Evolutionary conservation across 2,797 vertebrate species (phyloP).

Genomic region (Rhabdomys pumilio): DNA sequence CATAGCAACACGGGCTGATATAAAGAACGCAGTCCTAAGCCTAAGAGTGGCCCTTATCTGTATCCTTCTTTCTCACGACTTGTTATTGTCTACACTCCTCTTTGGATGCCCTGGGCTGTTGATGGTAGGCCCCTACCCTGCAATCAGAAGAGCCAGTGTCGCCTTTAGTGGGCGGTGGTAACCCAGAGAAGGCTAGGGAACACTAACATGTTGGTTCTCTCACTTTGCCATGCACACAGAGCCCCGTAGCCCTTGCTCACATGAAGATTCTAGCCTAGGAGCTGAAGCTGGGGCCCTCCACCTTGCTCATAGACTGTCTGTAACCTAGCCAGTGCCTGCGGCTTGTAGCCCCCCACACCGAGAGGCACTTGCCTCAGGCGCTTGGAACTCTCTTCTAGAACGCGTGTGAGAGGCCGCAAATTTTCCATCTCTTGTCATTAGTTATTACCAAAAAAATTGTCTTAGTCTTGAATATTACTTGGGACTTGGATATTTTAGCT

Average conservation of each 20-base stretch:
- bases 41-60: neutral
- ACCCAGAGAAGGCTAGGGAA: neutral
- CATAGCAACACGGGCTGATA: neutral
- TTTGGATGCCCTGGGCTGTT: neutral
- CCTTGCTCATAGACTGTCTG: neutral
- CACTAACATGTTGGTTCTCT: rapidly evolving
- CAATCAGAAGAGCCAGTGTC: neutral
- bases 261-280: neutral
- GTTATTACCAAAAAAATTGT: slow-evolving; percentile 33
- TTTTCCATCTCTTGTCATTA: slow-evolving; percentile 3
- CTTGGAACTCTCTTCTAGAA: neutral
- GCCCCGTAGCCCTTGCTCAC: neutral
- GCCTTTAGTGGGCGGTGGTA: neutral
- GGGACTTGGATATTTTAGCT: slow-evolving; percentile 15
- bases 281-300: neutral
- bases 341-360: neutral
- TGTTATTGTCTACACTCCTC: neutral
- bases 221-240: neutral
- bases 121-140: neutral
- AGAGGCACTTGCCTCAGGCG: neutral
- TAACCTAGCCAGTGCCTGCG: neutral
- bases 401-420: neutral
- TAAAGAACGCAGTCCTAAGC: neutral
- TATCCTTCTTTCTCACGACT: neutral
- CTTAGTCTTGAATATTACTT: slow-evolving; percentile 60